phyloP scores from a whole-genome alignment of 2,888 invertebrate species.

The Synergus gifuensis region DNA sequence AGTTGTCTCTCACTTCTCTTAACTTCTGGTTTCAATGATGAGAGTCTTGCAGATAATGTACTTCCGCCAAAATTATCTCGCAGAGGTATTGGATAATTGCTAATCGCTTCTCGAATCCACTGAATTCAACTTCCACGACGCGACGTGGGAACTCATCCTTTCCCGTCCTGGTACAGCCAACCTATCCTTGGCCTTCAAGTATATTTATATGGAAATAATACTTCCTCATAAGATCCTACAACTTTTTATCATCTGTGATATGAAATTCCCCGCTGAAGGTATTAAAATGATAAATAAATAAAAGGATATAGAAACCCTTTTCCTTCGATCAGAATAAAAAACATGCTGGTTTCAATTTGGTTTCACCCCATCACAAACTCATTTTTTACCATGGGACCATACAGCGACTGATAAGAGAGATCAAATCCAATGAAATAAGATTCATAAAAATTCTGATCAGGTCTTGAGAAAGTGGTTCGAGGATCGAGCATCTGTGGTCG shows the following conservation, averaged over 20 bases:
- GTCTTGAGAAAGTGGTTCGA: conserved; percentile 23
- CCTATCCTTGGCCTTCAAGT: conserved; percentile 16
- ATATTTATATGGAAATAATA: background rate
- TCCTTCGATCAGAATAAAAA: too few species aligned
- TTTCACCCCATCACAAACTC: too few species aligned
- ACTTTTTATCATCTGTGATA: background rate
- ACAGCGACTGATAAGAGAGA: background rate
- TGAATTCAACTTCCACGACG: conserved; percentile 41
- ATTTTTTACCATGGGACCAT: too few species aligned
- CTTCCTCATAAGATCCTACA: conserved; percentile 14
- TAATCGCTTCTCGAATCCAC: conserved; percentile 51
- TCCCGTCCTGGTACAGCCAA: conserved; percentile 19
- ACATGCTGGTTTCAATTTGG: too few species aligned
- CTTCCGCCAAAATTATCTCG: conserved; percentile 45
- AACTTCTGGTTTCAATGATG: conserved; percentile 21
- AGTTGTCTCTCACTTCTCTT: background rate
- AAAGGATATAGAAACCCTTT: too few species aligned
- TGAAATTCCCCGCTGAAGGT: background rate
- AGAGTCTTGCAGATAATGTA: conserved; percentile 42
- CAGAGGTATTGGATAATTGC: conserved; percentile 49
- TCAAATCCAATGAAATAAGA: background rate
- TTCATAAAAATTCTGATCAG: conserved; percentile 4
- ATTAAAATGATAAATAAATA: too few species aligned
- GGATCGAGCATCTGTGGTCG: background rate
- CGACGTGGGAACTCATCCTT: conserved; percentile 51